phyloP scores from a whole-genome alignment of 2,888 invertebrate genomes.

The Aphidoletes aphidimyza region DNA sequence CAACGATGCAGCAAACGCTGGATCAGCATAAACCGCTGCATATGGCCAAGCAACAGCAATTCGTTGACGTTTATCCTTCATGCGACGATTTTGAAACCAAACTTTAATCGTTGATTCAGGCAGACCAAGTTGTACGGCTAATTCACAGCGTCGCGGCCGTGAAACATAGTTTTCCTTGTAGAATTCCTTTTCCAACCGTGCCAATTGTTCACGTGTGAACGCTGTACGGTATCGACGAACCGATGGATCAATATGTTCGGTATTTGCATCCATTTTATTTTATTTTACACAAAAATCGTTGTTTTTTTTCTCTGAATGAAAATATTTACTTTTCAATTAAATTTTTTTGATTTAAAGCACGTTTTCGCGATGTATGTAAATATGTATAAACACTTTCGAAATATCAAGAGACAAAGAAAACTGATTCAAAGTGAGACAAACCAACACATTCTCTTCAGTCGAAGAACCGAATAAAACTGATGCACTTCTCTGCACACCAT shows the following conservation, averaged over 20 bases:
- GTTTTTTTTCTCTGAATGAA: not conserved
- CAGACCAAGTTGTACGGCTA: conserved; percentile 90
- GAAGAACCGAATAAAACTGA: no score
- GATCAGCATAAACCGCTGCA: conserved; percentile 92
- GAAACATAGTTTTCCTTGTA: conserved; percentile 97
- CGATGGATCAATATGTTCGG: conserved; percentile 75
- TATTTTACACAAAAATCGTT: not conserved
- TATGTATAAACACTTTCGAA: no score
- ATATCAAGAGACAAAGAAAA: no score
- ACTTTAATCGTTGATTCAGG: conserved; percentile 99
- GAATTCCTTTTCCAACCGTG: conserved; percentile 94
- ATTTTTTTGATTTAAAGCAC: not conserved
- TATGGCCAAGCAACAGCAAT: conserved; percentile 96
- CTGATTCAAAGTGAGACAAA: no score
- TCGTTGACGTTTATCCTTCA: conserved; percentile 94
- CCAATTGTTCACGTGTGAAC: conserved; percentile 94
- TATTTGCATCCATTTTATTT: conserved; percentile 61
- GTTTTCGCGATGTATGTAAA: no score
- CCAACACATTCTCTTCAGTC: no score
- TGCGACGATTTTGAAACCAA: conserved; percentile 79
- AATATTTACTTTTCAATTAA: not conserved
- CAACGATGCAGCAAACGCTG: conserved; percentile 91
- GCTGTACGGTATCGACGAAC: conserved; percentile 95
- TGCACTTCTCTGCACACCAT: no score
- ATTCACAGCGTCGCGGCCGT: conserved; percentile 91